These are phyloP conservation scores for Bathynomus jamesi DNA, from an alignment of 1,140 invertebrate genomes.

Conservation along the genomic window DNA sequence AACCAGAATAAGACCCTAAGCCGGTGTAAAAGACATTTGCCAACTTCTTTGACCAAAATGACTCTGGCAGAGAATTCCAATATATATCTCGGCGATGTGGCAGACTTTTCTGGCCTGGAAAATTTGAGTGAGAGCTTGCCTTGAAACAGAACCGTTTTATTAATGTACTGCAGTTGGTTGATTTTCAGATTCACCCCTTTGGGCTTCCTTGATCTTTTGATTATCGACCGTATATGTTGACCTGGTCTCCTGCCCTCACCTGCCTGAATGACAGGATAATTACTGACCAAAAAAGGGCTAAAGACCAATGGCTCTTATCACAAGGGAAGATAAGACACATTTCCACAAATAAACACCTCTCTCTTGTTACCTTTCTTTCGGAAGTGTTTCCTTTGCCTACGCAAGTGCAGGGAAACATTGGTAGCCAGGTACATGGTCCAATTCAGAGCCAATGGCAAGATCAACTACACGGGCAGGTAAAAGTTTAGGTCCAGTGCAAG, in stretches of 20 bases:
- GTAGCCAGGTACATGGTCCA: too few relatives aligned
- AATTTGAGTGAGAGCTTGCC: neutral
- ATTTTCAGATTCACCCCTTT: neutral
- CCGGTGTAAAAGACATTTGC: neutral
- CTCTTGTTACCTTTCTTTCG: neutral
- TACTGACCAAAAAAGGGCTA: neutral
- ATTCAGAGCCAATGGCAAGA: too few relatives aligned
- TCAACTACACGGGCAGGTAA: too few relatives aligned
- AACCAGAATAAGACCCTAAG: neutral
- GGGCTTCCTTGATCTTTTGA: neutral
- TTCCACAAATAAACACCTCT: neutral
- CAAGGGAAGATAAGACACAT: neutral
- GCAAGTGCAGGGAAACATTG: too few relatives aligned
- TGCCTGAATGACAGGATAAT: neutral
- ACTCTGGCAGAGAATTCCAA: neutral
- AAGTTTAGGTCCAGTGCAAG: too few relatives aligned
- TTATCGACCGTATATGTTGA: neutral
- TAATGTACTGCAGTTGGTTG: neutral
- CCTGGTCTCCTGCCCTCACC: neutral
- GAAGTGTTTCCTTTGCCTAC: neutral
- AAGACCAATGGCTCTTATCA: neutral
- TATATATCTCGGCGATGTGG: neutral
- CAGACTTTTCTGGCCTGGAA: neutral
- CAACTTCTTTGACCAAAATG: neutral
- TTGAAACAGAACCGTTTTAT: neutral